phyloP scores from a whole-genome alignment of 2,888 invertebrate genomes.

The Phortica magna region DNA sequence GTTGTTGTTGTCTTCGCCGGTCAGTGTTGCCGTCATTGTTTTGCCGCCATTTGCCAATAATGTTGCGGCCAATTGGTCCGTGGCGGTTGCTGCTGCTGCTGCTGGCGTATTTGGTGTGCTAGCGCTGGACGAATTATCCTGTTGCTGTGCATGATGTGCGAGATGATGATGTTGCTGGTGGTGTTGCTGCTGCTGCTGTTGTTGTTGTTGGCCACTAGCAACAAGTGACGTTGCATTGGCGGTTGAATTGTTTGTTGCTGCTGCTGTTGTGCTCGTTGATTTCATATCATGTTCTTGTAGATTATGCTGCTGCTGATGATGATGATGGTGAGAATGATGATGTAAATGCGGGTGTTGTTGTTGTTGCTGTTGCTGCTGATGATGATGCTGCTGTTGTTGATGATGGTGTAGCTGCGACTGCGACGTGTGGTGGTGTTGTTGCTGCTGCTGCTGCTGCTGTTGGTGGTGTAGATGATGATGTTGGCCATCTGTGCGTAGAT shows the following conservation, averaged over 20 bases:
- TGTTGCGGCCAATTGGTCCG: constrained; percentile 3
- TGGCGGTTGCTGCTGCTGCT: neutral
- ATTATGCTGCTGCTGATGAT: constrained; percentile 70
- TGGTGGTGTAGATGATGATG: constrained; percentile 58
- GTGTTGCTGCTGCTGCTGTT: constrained; percentile 54
- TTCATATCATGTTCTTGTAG: constrained; percentile 45
- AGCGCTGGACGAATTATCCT: constrained; percentile 78
- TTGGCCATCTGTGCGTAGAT: constrained; percentile 70
- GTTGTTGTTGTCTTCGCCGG: constrained; percentile 72
- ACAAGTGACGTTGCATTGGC: constrained; percentile 1
- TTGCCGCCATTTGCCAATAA: constrained; percentile 31
- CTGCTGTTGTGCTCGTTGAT: constrained; percentile 29
- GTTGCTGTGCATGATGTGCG: constrained; percentile 49
- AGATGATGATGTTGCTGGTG: constrained; percentile 49
- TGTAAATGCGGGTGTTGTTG: constrained; percentile 55
- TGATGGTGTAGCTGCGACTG: constrained; percentile 62
- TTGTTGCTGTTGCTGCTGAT: constrained; percentile 48
- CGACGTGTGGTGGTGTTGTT: constrained; percentile 15
- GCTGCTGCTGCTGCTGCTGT: constrained; percentile 56
- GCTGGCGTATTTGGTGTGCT: constrained; percentile 77
- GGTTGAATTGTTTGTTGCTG: constrained; percentile 47
- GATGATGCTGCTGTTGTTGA: constrained; percentile 55
- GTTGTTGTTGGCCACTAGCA: constrained; percentile 26
- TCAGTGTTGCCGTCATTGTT: constrained; percentile 26
- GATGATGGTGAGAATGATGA: constrained; percentile 38